These are phyloP conservation scores for Centropristis striata DNA, from an alignment of 2,113 vertebrate genomes.

Conservation along the genomic window DNA sequence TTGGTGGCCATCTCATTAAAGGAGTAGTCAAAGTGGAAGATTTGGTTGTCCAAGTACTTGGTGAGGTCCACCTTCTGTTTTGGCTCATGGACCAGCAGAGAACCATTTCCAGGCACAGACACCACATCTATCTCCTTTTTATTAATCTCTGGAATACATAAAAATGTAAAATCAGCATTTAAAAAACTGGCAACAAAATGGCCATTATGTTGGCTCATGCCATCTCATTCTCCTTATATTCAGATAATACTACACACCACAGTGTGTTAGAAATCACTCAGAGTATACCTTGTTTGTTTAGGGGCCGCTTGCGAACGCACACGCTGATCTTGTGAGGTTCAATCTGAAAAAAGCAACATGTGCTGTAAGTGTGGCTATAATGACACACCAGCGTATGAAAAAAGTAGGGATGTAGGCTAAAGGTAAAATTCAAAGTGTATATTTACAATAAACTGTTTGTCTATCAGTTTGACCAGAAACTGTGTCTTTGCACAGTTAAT, in stretches of 20 bases:
- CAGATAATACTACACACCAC: neutral
- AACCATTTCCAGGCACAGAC: slow-evolving; percentile 91
- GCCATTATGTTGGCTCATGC: neutral
- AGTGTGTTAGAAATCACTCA: neutral
- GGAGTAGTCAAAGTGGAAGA: slow-evolving; percentile 94
- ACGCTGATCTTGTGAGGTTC: slow-evolving; percentile 94
- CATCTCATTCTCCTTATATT: neutral
- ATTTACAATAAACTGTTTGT: no score
- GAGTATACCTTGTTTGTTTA: slow-evolving; percentile 92
- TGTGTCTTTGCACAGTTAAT: no score
- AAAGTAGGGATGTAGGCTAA: no score
- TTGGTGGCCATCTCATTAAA: slow-evolving; percentile 93
- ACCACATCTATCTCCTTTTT: slow-evolving; percentile 97
- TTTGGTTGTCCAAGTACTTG: slow-evolving; percentile 96
- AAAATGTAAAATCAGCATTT: neutral
- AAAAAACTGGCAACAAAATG: neutral
- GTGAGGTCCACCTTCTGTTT: slow-evolving; percentile 98
- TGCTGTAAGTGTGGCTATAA: neutral
- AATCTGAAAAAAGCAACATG: slow-evolving; percentile 80
- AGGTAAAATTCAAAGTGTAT: no score
- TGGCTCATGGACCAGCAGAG: slow-evolving; percentile 93
- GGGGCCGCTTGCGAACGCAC: slow-evolving; percentile 95
- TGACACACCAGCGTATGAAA: neutral
- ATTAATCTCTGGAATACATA: slow-evolving; percentile 84
- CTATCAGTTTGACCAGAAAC: no score